Evolutionary conservation across 2,113 vertebrate species (phyloP).

Genomic region (Odontophorus gujanensis): DNA sequence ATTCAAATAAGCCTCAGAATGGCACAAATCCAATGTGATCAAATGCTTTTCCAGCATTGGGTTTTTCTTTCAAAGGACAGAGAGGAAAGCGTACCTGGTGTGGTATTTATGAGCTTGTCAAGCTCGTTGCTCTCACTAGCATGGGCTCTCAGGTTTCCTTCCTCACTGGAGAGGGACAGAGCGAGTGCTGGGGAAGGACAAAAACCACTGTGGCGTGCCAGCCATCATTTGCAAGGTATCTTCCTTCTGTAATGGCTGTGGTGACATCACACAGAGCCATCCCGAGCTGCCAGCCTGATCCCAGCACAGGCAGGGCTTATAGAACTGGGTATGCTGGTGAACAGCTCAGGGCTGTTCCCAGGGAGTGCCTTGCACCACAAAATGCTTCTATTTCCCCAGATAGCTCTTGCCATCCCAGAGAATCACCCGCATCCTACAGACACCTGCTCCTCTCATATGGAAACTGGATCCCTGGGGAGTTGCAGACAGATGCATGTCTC

Average conservation of each 20-base stretch:
- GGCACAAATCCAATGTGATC: slow-evolving; percentile 51
- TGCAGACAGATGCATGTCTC: background rate
- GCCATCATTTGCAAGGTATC: background rate
- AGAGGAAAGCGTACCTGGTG: background rate
- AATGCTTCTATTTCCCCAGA: background rate
- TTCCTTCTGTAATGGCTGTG: background rate
- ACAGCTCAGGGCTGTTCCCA: background rate
- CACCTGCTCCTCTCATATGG: background rate
- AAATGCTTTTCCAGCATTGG: slow-evolving; percentile 27
- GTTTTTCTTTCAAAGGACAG: slow-evolving; percentile 55
- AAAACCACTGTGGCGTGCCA: rapidly evolving
- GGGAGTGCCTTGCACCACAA: background rate
- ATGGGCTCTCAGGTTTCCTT: slow-evolving; percentile 44
- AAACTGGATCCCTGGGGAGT: background rate
- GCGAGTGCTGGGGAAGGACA: background rate
- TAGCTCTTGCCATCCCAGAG: background rate
- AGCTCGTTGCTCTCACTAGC: background rate
- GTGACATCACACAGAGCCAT: background rate
- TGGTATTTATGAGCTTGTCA: slow-evolving; percentile 61
- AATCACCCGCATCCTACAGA: background rate
- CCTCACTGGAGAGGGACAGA: rapidly evolving
- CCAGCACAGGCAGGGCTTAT: background rate
- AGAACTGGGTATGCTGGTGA: background rate
- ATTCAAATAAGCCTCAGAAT: slow-evolving; percentile 37
- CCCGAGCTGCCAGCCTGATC: background rate